These are phyloP conservation scores for Bujurquina vittata DNA, from an alignment of 2,113 vertebrate genomes.

Conservation along the genomic window DNA sequence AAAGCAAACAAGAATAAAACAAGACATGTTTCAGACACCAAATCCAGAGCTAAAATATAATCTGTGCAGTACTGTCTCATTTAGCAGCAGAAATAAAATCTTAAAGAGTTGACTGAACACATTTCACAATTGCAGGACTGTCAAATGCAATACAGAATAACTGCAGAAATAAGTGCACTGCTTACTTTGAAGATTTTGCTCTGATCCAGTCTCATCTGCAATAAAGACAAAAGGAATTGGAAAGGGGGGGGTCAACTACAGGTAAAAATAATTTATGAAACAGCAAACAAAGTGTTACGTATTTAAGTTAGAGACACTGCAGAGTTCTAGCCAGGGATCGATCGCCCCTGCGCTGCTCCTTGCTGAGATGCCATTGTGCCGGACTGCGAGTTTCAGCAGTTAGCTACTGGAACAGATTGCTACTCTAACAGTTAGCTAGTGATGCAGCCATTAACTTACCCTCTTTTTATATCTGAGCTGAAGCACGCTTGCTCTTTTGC, in stretches of 20 bases:
- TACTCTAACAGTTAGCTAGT: no score
- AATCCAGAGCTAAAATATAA: neutral
- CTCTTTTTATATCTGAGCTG: conserved; percentile 80
- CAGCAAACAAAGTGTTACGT: neutral
- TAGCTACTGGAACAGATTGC: no score
- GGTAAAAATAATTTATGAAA: neutral
- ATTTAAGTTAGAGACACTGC: neutral
- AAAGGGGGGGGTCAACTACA: neutral
- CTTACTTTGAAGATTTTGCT: conserved; percentile 81
- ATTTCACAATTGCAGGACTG: neutral
- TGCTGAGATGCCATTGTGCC: no score
- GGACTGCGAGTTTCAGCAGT: no score
- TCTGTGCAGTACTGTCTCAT: neutral
- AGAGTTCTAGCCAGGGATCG: no score
- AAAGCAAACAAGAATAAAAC: neutral
- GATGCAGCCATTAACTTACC: conserved; percentile 50
- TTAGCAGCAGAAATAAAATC: neutral
- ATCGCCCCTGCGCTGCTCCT: no score
- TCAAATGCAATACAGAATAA: neutral
- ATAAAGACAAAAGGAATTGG: conserved; percentile 16
- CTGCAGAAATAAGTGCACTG: neutral
- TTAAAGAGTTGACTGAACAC: neutral
- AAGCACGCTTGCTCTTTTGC: conserved; percentile 80
- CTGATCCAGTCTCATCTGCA: conserved; percentile 82
- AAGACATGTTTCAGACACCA: neutral